These are phyloP conservation scores for Spermophilus dauricus DNA, from an alignment of 2,113 vertebrate species.

Conservation along the genomic window DNA sequence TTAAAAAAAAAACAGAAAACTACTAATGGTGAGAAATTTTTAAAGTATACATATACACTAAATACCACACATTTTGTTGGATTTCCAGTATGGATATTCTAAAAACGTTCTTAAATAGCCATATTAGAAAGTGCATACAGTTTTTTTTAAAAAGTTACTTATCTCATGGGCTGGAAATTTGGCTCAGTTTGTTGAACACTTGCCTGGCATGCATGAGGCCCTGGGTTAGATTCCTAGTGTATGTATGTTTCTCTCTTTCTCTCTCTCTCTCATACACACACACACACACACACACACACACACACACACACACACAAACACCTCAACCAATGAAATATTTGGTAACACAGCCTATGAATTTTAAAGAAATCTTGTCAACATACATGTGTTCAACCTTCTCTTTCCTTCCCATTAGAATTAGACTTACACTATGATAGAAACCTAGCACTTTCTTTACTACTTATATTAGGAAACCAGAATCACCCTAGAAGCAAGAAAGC, in stretches of 20 bases:
- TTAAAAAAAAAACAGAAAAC: neutral
- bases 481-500: neutral
- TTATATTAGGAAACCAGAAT: constrained; percentile 26
- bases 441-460: neutral
- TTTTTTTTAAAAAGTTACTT: constrained; percentile 20
- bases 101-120: neutral
- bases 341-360: neutral
- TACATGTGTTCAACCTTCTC: neutral
- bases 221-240: no score
- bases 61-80: neutral
- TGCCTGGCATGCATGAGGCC: no score
- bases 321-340: neutral
- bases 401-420: neutral
- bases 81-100: neutral
- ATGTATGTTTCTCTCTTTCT: no score
- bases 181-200: no score
- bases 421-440: neutral
- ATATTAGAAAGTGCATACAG: neutral
- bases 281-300: no score
- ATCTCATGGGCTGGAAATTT: neutral
- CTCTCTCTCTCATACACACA: no score
- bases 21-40: neutral
- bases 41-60: neutral
- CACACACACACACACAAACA: no score
- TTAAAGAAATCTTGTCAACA: neutral